A percentile compares a stretch with the other conserved stretches of the same genome.
Conservation (phyloP, 1,140 invertebrate species). For the Heliothis virescens region DNA sequence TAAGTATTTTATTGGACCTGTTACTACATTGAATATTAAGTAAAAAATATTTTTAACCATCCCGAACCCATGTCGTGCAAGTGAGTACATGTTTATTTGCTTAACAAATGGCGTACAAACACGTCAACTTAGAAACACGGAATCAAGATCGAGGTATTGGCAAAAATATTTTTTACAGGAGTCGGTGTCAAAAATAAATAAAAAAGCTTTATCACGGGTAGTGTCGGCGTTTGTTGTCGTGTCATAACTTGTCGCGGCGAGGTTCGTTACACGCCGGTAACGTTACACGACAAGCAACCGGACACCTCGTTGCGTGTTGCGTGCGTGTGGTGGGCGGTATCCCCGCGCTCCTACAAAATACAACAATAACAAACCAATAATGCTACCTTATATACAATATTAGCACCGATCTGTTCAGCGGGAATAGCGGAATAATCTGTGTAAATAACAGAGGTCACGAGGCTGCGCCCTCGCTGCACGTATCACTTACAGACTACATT, state of each 20-base stretch:
- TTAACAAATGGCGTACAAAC: background rate
- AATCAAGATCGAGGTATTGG: constrained; percentile 42
- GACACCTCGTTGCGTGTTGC: constrained; percentile 76
- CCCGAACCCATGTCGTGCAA: background rate
- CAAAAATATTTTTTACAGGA: constrained; percentile 53
- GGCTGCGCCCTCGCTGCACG: constrained; percentile 7
- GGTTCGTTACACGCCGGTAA: constrained; percentile 72
- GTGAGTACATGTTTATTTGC: background rate
- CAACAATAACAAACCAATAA: constrained; percentile 49
- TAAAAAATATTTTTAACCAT: background rate
- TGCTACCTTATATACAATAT: constrained; percentile 43
- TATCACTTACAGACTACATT: constrained; percentile 43
- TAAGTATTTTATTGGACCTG: no score
- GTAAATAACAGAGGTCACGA: constrained; percentile 44
- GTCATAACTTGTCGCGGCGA: constrained; percentile 76
- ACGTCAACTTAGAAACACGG: constrained; percentile 14
- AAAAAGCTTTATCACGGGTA: constrained; percentile 62
- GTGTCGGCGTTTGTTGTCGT: constrained; percentile 74
- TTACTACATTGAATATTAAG: background rate
- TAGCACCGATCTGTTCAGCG: constrained; percentile 38
- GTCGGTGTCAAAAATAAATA: constrained; percentile 71
- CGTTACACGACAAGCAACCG: constrained; percentile 73
- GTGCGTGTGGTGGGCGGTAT: constrained; percentile 61
- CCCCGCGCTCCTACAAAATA: constrained; percentile 31
- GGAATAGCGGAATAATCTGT: constrained; percentile 41